Evolutionary conservation across 30 jellyfish, hydroid and myxozoan species (phyloP).

Genomic region (Cassiopea andromeda): DNA sequence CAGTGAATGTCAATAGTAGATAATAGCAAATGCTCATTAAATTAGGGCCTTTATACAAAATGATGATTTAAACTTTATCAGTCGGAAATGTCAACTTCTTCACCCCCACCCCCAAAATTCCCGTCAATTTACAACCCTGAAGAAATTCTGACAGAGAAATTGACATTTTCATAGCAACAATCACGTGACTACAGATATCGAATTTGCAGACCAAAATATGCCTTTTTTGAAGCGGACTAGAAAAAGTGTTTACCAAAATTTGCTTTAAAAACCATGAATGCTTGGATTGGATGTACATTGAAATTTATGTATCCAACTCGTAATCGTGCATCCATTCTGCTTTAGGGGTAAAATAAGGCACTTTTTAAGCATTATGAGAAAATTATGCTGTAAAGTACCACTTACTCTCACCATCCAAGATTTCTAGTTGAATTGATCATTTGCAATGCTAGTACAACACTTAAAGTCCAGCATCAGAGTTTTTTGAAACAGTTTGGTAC

Average conservation of each 20-base stretch:
- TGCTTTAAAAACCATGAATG: neutral
- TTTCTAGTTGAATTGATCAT: neutral
- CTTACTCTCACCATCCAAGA: neutral
- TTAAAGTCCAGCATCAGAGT: neutral
- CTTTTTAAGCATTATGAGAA: neutral
- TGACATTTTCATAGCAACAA: neutral
- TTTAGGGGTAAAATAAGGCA: neutral
- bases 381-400: neutral
- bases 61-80: no score
- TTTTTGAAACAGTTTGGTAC: neutral
- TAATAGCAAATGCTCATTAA: no score
- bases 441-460: neutral
- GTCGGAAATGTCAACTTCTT: no score
- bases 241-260: neutral
- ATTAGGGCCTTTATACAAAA: no score
- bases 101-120: no score
- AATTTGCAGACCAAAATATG: neutral
- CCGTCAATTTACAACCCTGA: no score
- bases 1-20: no score
- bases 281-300: neutral
- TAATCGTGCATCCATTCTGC: neutral
- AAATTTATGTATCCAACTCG: neutral
- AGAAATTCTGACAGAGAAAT: neutral
- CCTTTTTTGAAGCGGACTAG: neutral
- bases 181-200: neutral